Base-by-base conservation (phyloP, 53 echinoderm and acorn worm genomes). In the Stichopus horrens region DNA sequence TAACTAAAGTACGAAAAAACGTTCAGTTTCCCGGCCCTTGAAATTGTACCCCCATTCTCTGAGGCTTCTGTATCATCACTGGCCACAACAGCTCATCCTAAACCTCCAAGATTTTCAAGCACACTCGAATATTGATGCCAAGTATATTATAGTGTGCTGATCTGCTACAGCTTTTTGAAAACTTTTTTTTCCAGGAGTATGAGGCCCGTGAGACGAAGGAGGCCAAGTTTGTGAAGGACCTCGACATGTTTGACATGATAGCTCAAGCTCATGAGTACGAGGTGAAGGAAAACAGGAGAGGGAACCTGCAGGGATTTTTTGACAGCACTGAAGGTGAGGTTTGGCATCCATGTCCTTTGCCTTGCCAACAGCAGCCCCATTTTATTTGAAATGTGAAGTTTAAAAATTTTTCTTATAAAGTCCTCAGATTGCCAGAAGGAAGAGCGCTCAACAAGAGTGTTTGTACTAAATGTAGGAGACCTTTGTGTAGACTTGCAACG, bases 241-340 rank as follows among this genome's bases (percentile, higher is more conserved):
- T 96, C 52, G 96, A 96, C 86, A 90, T 92, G 58, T 96, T 95
- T 89, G 96, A 96, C 83, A 96, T 96, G 96, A 93, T 95, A 13
- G 86, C 91, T 13, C 96, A 96, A 86, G 96, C 96, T 37, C 88
- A 89, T 57, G 93, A 95, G 86, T 96, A 96, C 68, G 96, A 96
- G 79, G 92, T 91, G 76, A 87, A 91, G 6, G 91, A 96, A 67
- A 91, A 89, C 7, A 92, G 92, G 52, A 91, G 85, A 21, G 79
- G 76, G 56, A 89, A 90, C 7, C 75, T 96, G 7, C 96, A 96
- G 68, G 95, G 92, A 9, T 96, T 96, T 90, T 95, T 95, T 73
- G 90, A 96, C 66, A 89, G 92, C 6, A 96, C 96, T 9, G 88
- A 92, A 92, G 96, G 96, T 95, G 86, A 6, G 79, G 52, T 76